Evolutionary conservation across 2,888 invertebrate species (phyloP), one percentile per base, ranked within the genome.

Genomic region (Cantharis rustica): DNA sequence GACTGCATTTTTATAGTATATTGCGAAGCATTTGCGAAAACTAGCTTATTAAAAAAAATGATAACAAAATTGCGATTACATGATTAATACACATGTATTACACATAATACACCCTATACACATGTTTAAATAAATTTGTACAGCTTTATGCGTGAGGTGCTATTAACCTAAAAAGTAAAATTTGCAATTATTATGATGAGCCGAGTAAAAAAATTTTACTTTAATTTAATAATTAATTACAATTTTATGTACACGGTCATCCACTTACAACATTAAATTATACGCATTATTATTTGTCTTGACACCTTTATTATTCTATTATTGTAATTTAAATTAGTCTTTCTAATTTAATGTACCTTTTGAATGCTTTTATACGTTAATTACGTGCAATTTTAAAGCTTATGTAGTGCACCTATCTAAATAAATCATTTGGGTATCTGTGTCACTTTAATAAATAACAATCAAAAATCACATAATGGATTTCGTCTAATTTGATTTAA

Each of bases 311-410:
- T 66, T 66, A 66, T 66, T 66, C 16, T 66, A 66, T 66, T 66
- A 66, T 66, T 66, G 17, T 66, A 66, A 66, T 66, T 66, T 66
- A 66, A 66, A 66, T 66, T 66, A 66, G 64, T 66, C 23, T 66
- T 66, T 20, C 64, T 66, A 66, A 66, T 66, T 66, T 66, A 66
- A 66, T 66, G 20, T n/a, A 66, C 64, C 64, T 66, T 16, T 20
- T 20, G 64, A 66, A 66, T 20, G 64, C 64, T 66, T 16, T 23
- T 66, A 20, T 66, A 66, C 64, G 23, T 66, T 66, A 13, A 66
- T 23, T 20, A 66, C 13, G 23, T 11, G 16, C 23, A 66, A 66
- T 23, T 17, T 17, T 17, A 63, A 63, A 17, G 63, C 17, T 66
- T 66, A 16, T 47, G n/a, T 47, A 47, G 47, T 47, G 47, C 47